Conservation (phyloP, 1,140 invertebrate species). For the Monomorium pharaonis region DNA sequence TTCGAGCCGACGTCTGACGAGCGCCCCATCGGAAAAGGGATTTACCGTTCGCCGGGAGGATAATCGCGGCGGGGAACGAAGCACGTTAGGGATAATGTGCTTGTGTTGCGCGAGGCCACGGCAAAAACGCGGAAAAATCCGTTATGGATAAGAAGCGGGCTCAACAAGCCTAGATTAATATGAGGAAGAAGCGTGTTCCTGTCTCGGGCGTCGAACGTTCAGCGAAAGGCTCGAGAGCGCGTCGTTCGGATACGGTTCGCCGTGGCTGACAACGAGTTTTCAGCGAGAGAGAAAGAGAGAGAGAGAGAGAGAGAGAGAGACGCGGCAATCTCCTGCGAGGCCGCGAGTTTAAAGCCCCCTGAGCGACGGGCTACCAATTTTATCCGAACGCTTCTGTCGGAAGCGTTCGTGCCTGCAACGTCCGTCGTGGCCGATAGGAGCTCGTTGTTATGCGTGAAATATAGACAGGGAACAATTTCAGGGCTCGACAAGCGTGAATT, state of each 20-base stretch:
- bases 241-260: background rate
- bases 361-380: slow-evolving; percentile 40
- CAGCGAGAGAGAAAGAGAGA: too few relatives aligned
- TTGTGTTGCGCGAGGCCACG: slow-evolving; percentile 43
- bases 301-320: too few relatives aligned
- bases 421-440: background rate
- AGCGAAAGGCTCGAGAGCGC: slow-evolving; percentile 51
- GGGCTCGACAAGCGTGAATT: background rate
- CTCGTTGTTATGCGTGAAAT: background rate
- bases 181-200: slow-evolving; percentile 58
- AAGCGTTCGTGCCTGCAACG: background rate
- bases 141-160: slow-evolving; percentile 61
- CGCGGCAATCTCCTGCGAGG: background rate
- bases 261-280: background rate
- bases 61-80: slow-evolving; percentile 51
- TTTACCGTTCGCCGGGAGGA: slow-evolving; percentile 56
- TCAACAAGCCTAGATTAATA: slow-evolving; percentile 61
- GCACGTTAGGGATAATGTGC: slow-evolving; percentile 57
- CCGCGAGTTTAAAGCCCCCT: background rate
- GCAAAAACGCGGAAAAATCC: slow-evolving; percentile 61
- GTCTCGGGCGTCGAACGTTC: slow-evolving; percentile 54
- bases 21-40: slow-evolving; percentile 41
- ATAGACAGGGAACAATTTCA: background rate
- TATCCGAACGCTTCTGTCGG: slow-evolving; percentile 1
- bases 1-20: slow-evolving; percentile 26